Conservation (phyloP, 2,113 vertebrate species). For the Hyla sarda region DNA sequence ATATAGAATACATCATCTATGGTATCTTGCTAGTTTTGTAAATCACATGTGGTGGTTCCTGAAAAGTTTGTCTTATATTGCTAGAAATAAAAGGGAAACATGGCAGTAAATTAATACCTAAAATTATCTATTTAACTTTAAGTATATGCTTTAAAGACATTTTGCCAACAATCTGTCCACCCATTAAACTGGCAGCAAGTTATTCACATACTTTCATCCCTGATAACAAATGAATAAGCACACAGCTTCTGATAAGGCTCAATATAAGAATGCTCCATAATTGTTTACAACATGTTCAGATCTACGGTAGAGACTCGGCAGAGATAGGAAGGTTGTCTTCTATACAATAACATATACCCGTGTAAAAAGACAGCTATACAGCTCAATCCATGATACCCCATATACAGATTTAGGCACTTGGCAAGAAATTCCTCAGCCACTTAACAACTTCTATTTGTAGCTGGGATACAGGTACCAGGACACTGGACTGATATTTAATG, state of each 20-base stretch:
- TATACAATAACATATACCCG: no score
- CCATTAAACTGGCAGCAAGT: neutral
- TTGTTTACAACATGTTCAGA: neutral
- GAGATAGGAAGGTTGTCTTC: neutral
- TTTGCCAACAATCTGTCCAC: slow-evolving; percentile 1
- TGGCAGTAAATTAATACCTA: neutral
- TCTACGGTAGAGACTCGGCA: no score
- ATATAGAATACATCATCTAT: neutral
- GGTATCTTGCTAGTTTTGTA: neutral
- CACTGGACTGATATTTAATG: no score
- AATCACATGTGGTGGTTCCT: neutral
- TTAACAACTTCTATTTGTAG: no score
- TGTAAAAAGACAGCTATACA: no score
- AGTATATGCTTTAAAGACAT: neutral
- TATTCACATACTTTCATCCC: neutral
- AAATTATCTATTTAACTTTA: neutral
- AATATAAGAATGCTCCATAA: neutral
- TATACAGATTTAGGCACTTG: no score
- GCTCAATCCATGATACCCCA: no score
- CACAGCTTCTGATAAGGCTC: neutral
- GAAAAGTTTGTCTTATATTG: neutral
- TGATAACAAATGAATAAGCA: slow-evolving; percentile 18
- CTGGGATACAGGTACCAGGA: no score
- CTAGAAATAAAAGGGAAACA: neutral
- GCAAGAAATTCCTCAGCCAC: no score